Evolutionary conservation across 1,140 invertebrate species (phyloP), one percentile per base, ranked within the genome.

Genomic region (Stenopsyche tienmushanensis): DNA sequence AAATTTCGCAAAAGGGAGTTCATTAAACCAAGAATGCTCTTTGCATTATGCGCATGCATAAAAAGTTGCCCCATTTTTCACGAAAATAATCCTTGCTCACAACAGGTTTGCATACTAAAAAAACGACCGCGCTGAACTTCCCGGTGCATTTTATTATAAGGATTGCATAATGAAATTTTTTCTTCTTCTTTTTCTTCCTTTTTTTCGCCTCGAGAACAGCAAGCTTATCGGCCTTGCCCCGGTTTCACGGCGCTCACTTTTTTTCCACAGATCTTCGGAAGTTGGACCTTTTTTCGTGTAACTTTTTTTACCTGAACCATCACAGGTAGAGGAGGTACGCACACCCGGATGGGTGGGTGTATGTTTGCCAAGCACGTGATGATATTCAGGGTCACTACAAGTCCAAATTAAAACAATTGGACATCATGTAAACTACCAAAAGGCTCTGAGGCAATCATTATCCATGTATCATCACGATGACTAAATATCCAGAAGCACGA

Each of bases 61-160:
- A 13, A 44, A 44, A 44, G 18, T 44, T 44, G 29, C 15, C 50
- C 8, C 50, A 53, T 50, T n/a, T n/a, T n/a, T n/a, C n/a, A n/a
- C 17, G 21, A 21, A 50, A 18, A 13, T 34, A 34, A 34, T 34
- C 29, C 15, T 57, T 29, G 54, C 29, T 47, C 39, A 26, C 10
- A 60, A 49, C 57, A 39, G 57, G 57, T 60, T 60, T 47, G 24
- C 57, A 29, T 42, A 8, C n/a, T 10, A 25, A 18, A 57, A 47
- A 60, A 26, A 9, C n/a, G 41, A 21, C 54, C 13, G 8, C 39
- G 52, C 26, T 29, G 23, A 25, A 41, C 53, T 57, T 57, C 53
- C 53, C 53, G 53, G 15, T 57, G 53, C 53, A 57, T 57, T 57
- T 57, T 57, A 57, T 57, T 57, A 57, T 41, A 17, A 29, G 21